phyloP scores from a whole-genome alignment of 1,140 invertebrate species.

The Saccostrea echinata region DNA sequence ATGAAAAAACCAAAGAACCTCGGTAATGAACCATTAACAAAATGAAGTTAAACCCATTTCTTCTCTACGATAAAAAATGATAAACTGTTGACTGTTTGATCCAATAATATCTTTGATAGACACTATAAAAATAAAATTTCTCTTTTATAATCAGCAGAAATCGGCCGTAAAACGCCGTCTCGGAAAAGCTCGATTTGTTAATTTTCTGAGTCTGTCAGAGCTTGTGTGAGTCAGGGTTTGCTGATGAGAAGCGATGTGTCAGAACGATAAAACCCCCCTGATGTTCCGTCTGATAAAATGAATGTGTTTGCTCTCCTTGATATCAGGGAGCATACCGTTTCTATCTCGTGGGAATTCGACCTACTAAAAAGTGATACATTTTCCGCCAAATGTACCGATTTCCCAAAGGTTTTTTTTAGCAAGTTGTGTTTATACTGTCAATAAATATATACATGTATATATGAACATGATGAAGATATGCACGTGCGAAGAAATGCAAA shows the following conservation, averaged over 20 bases:
- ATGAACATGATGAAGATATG: background rate
- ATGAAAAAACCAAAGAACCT: background rate
- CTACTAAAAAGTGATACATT: background rate
- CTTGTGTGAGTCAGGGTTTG: background rate
- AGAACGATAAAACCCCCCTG: background rate
- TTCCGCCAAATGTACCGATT: background rate
- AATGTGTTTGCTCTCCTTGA: background rate
- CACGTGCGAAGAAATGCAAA: background rate
- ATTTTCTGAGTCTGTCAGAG: background rate
- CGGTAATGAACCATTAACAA: background rate
- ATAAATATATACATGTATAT: too few relatives aligned
- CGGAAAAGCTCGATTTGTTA: background rate
- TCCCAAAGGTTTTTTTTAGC: background rate
- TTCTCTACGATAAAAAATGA: background rate
- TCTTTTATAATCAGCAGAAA: background rate
- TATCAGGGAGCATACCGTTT: background rate
- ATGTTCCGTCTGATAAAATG: background rate
- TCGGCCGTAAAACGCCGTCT: background rate
- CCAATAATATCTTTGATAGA: background rate
- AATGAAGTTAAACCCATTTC: background rate
- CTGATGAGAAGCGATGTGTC: background rate
- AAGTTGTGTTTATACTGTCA: conserved; percentile 8
- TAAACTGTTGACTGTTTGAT: background rate
- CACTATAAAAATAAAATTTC: background rate
- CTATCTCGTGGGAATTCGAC: conserved; percentile 30